These are phyloP conservation scores for Paramormyrops kingsleyae DNA, from an alignment of 2,113 vertebrate species.

Conservation along the genomic window DNA sequence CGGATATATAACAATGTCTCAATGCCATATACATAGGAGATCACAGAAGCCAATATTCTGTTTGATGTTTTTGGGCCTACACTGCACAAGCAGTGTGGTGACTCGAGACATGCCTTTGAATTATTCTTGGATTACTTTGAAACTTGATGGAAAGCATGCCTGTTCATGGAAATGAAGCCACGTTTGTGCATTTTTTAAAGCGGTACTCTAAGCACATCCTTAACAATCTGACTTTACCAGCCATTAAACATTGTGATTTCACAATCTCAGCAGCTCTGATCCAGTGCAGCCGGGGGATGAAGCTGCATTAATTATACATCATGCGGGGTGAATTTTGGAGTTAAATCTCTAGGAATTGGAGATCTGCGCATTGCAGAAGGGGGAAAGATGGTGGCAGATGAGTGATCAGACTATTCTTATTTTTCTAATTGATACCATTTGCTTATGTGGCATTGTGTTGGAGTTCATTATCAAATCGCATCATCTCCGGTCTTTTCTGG, in stretches of 20 bases:
- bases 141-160: background rate
- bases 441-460: background rate
- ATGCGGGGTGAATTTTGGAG: background rate
- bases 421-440: background rate
- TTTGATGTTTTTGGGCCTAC: background rate
- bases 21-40: background rate
- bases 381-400: background rate
- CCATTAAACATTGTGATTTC: background rate
- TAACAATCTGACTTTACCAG: background rate
- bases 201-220: background rate
- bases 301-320: conserved; percentile 13
- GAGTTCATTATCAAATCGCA: background rate
- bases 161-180: background rate
- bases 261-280: conserved; percentile 3
- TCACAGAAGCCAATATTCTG: background rate
- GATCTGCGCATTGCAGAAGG: background rate
- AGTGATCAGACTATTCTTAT: background rate
- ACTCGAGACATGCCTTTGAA: background rate
- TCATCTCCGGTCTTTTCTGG: background rate
- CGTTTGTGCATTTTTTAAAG: background rate
- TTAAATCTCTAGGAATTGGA: conserved; percentile 14
- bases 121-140: background rate
- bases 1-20: background rate
- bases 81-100: background rate
- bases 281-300: background rate